Conservation (phyloP, 2,888 invertebrate species). For the Chamaedrilus cognettii region DNA sequence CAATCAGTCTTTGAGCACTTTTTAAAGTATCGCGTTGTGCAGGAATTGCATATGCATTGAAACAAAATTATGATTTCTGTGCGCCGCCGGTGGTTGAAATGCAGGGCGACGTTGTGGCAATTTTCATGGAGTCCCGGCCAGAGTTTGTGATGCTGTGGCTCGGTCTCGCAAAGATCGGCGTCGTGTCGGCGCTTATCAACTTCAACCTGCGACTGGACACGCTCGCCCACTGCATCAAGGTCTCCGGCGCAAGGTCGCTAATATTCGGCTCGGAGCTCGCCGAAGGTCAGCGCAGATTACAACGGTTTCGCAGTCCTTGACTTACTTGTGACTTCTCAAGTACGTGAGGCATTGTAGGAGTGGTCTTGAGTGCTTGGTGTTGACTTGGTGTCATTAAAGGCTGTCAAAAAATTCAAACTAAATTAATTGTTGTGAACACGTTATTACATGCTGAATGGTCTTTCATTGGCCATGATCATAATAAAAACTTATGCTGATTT, state of each 20-base stretch:
- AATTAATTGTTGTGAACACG: too few species aligned
- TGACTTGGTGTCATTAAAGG: too few species aligned
- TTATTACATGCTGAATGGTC: too few species aligned
- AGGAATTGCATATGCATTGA: neutral
- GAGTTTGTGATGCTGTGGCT: constrained; percentile 93
- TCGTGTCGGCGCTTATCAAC: constrained; percentile 81
- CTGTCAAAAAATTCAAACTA: too few species aligned
- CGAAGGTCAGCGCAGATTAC: constrained; percentile 50
- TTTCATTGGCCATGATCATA: too few species aligned
- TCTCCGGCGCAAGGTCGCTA: constrained; percentile 85
- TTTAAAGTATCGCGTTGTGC: neutral
- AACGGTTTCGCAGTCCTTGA: neutral
- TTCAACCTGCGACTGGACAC: constrained; percentile 84
- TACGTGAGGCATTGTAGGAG: too few species aligned
- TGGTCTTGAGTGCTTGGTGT: too few species aligned
- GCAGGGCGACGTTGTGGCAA: constrained; percentile 80
- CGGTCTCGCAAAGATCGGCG: constrained; percentile 77
- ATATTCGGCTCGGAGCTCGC: constrained; percentile 67
- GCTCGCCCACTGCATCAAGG: constrained; percentile 84
- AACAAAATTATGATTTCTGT: too few species aligned
- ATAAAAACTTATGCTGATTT: too few species aligned
- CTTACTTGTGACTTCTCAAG: too few species aligned
- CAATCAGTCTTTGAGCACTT: too few species aligned
- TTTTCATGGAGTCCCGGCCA: constrained; percentile 89
- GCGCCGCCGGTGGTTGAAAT: neutral